Evolutionary conservation across 2,113 vertebrate genomes (phyloP), one percentile per base, ranked within the genome.

Genomic region (Pseudopodoces humilis): DNA sequence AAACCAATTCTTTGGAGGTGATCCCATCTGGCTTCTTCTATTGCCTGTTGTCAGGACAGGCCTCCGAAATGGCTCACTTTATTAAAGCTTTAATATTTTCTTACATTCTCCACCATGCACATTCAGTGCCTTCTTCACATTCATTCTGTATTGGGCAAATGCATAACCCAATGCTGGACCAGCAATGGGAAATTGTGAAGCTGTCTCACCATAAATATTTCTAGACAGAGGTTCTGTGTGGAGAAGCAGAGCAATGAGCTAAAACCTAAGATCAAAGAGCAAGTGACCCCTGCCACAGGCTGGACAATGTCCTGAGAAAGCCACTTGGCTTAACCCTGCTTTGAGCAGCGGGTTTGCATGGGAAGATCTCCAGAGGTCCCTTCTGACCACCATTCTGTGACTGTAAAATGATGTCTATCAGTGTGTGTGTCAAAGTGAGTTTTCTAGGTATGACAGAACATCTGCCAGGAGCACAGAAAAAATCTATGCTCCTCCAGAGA

Each of bases 401-500:
- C 33, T 91, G 20, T 46, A 15, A 78, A 78, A 59, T 11, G 16
- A 71, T 30, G 30, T 28, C 69, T 78, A 2, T 46, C 33, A 21
- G 20, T 35, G 23, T 62, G 33, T 25, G 39, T 58, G 31, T 62
- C 83, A 46, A 39, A 86, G 35, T 12, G 50, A 90, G 56, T 63
- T 88, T 81, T 77, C 80, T 62, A 24, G 43, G 55, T 50, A 22
- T 3, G 41, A 55, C 55, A 65, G 49, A 86, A 91, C 55, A 63
- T 37, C 64, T 2, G 2, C 37, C 25, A 92, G 64, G 47, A 91
- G 56, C 59, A 50, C 23, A 64, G 65, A 69, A 91, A 20, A 43
- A 67, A 60, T 81, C 88, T 74, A 86, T 60, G 15, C 72, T 81
- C 64, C 80, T 95, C 89, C 53, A 47, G 89, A 92, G 92, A 86